Percentiles rank a stretch among this genome's conserved stretches.
Evolutionary conservation across 2,113 vertebrate species (phyloP).

Genomic region (Muntiacus muntjak): DNA sequence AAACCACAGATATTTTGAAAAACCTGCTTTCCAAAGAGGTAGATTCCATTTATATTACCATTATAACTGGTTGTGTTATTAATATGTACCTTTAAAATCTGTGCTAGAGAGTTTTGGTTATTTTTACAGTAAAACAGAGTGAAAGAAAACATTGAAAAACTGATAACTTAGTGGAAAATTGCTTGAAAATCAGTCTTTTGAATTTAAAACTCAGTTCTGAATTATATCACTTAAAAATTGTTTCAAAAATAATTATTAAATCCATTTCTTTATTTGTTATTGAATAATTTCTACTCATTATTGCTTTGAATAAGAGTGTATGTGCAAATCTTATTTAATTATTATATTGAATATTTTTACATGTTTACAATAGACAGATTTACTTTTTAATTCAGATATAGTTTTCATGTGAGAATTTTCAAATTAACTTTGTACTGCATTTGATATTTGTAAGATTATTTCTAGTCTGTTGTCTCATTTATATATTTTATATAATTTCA

Average conservation of each 20-base stretch:
- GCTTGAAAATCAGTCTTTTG: not conserved
- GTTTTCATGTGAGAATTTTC: conserved; percentile 30
- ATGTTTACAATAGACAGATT: not conserved
- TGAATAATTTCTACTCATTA: not conserved
- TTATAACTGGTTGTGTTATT: not conserved
- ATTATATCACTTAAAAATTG: not conserved
- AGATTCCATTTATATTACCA: not conserved
- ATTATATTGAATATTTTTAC: not conserved
- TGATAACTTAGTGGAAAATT: conserved; percentile 13
- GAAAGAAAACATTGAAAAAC: not conserved
- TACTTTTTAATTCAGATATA: not conserved
- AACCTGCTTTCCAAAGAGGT: not conserved
- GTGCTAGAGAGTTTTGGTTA: not conserved
- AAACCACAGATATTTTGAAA: conserved; percentile 8
- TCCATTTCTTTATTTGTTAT: not conserved
- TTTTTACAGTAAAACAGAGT: conserved; percentile 17
- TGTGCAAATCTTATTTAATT: not conserved
- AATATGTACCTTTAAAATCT: not conserved
- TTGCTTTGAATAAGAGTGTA: not conserved
- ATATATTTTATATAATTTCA: conserved; percentile 12
- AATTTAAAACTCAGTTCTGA: conserved; percentile 13
- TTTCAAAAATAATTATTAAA: conserved; percentile 25
- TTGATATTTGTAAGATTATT: not conserved
- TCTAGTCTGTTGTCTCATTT: conserved; percentile 14
- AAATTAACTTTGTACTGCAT: not conserved